Evolutionary conservation across 2,888 invertebrate genomes (phyloP).

Genomic region (Pollenia labialis): DNA sequence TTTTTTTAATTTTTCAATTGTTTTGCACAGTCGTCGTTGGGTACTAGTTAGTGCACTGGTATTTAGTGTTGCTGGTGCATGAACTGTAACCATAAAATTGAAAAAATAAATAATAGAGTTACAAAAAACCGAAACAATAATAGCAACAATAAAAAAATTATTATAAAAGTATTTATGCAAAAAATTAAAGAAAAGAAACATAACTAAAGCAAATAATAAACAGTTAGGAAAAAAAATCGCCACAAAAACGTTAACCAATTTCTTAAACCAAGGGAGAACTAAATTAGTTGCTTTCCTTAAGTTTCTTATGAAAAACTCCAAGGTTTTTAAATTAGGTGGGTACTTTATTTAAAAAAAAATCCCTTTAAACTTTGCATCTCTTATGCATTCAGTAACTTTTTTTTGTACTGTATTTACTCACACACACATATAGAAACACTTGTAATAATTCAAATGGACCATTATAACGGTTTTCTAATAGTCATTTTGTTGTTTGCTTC

Average conservation of each 20-base stretch:
- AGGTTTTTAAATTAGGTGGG: too few relatives aligned
- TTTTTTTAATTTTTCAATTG: constrained; percentile 35
- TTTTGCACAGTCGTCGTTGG: constrained; percentile 39
- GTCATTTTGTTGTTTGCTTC: constrained; percentile 25
- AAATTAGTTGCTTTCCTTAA: too few relatives aligned
- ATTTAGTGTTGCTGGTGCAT: constrained; percentile 72
- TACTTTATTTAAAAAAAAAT: background rate
- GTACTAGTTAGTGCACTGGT: constrained; percentile 67
- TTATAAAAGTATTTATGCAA: constrained; percentile 15
- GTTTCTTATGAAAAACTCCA: too few relatives aligned
- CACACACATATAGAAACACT: constrained; percentile 1
- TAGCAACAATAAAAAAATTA: constrained; percentile 25
- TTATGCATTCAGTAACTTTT: constrained; percentile 1
- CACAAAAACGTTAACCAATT: background rate
- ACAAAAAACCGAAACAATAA: constrained; percentile 52
- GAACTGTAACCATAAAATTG: constrained; percentile 71
- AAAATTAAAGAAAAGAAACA: background rate
- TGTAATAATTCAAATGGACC: constrained; percentile 46
- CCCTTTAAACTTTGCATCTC: background rate
- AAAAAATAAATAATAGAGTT: constrained; percentile 63
- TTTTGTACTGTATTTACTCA: background rate
- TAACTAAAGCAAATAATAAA: constrained; percentile 46
- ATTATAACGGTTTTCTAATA: constrained; percentile 50
- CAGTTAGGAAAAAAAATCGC: constrained; percentile 15
- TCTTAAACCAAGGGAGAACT: background rate